These are phyloP conservation scores for Heliangelus exortis DNA, from an alignment of 2,797 vertebrate species.

Conservation along the genomic window DNA sequence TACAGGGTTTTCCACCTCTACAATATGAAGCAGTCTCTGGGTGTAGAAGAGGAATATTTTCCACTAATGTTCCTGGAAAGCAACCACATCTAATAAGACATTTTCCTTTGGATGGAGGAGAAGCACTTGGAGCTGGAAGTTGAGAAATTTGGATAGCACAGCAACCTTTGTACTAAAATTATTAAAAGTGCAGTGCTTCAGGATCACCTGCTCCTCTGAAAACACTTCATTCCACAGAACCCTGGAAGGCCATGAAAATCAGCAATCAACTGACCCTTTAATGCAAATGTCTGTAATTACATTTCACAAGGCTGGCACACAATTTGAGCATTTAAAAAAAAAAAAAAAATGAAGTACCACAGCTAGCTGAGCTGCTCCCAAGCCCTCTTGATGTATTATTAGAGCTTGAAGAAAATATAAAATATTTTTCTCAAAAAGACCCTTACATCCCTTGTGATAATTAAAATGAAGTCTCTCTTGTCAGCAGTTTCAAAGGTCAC, in stretches of 20 bases:
- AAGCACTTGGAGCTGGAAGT: not conserved
- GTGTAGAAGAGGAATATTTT: not conserved
- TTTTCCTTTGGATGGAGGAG: not conserved
- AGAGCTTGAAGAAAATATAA: conserved; percentile 77
- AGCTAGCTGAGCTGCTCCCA: not conserved
- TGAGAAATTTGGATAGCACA: not conserved
- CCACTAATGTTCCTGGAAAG: not conserved
- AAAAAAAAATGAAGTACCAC: not conserved
- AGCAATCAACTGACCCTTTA: not conserved
- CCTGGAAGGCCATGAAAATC: conserved; percentile 17
- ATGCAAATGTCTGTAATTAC: not conserved
- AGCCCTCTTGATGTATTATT: conserved; percentile 43
- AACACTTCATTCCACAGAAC: not conserved
- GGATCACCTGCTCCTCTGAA: not conserved
- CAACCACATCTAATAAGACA: not conserved
- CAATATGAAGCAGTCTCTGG: not conserved
- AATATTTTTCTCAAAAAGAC: conserved; percentile 73
- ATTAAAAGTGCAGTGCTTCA: conserved; percentile 11
- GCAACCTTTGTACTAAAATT: not conserved
- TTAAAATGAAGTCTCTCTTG: conserved; percentile 66
- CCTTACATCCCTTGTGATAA: not conserved
- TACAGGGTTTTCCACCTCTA: not conserved
- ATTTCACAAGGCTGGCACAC: conserved; percentile 2
- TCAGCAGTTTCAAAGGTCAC: conserved; percentile 83
- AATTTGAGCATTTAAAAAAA: not conserved